Evolutionary conservation across 2,113 vertebrate species (phyloP).

Genomic region (Hyperoodon ampullatus): DNA sequence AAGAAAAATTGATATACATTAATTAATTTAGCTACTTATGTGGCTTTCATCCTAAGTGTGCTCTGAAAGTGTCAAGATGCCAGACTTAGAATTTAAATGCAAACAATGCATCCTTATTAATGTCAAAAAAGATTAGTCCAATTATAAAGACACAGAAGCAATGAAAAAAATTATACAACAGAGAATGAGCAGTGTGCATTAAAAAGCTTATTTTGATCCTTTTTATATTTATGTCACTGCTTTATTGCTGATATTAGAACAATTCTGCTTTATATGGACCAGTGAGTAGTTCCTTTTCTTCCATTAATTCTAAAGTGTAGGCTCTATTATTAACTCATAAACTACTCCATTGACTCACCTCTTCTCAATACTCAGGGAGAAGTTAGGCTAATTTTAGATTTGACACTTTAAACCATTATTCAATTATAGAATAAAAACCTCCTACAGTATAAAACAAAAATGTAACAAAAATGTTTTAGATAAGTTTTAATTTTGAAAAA

Average conservation of each 20-base stretch:
- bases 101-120: constrained; percentile 30
- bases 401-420: constrained; percentile 16
- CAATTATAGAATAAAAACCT: neutral
- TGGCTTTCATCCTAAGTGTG: constrained; percentile 54
- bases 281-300: neutral
- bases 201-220: neutral
- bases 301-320: constrained; percentile 22
- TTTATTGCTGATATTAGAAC: constrained; percentile 17
- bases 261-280: constrained; percentile 34
- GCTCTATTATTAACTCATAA: constrained; percentile 1
- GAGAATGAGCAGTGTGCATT: neutral
- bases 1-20: constrained; percentile 60
- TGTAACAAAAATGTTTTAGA: neutral
- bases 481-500: constrained; percentile 43
- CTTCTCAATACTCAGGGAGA: neutral
- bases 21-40: constrained; percentile 63
- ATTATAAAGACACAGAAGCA: neutral
- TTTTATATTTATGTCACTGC: neutral
- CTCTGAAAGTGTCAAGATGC: constrained; percentile 21
- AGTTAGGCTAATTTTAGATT: neutral
- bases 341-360: neutral
- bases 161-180: neutral
- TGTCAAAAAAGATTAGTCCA: constrained; percentile 28
- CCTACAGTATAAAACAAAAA: neutral
- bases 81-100: constrained; percentile 62